Percentiles rank a stretch among this genome's conserved stretches.
Conservation (phyloP, 2,888 invertebrate species). For the Lepidocyrtinus sp. region DNA sequence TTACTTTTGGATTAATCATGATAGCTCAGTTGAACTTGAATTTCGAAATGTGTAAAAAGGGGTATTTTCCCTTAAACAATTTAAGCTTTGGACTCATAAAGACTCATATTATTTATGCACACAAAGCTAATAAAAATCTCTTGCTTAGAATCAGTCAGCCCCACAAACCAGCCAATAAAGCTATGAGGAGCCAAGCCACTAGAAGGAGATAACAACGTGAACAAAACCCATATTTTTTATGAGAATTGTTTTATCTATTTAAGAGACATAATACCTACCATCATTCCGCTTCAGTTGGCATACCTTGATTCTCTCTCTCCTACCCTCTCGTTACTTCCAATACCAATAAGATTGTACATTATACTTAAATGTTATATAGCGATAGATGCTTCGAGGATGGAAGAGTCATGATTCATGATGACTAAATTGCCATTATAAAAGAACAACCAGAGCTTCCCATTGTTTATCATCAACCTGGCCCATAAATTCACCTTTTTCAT, state of each 20-base stretch:
- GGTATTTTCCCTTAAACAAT: not conserved
- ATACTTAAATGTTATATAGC: not conserved
- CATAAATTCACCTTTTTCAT: slow-evolving; percentile 59
- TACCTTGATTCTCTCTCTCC: not conserved
- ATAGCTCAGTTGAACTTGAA: no score
- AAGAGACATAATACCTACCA: not conserved
- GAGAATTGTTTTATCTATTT: not conserved
- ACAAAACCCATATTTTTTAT: not conserved
- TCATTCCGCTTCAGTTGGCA: not conserved
- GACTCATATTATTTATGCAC: not conserved
- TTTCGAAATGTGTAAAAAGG: no score
- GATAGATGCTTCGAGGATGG: not conserved
- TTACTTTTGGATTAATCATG: no score
- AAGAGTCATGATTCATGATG: slow-evolving; percentile 57
- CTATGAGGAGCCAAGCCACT: not conserved
- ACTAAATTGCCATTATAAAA: slow-evolving; percentile 61
- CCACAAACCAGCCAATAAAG: not conserved
- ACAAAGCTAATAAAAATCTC: not conserved
- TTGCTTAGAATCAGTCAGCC: not conserved
- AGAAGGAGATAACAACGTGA: not conserved
- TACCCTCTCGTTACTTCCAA: not conserved
- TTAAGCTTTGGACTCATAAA: no score
- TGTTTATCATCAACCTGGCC: slow-evolving; percentile 60
- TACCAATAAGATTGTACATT: not conserved
- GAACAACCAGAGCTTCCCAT: slow-evolving; percentile 51